phyloP scores from a whole-genome alignment of 37 sponge, comb jelly and placozoan species.

The Aplysina aerophoba region DNA sequence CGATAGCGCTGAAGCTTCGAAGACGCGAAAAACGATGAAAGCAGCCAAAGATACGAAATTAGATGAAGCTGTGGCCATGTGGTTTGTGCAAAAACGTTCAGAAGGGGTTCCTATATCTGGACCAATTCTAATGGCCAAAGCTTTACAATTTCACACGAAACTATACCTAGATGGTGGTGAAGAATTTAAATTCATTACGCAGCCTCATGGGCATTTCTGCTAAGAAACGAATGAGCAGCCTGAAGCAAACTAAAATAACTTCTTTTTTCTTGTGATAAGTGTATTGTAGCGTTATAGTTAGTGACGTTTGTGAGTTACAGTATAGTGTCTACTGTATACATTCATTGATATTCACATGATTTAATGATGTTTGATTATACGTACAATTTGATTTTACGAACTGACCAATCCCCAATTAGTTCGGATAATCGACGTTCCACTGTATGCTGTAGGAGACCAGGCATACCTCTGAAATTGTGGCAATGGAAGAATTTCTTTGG shows the following conservation, averaged over 20 bases:
- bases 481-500: too few species aligned
- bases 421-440: too few species aligned
- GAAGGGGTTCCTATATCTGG: slow-evolving; percentile 51
- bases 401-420: too few species aligned
- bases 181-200: slow-evolving; percentile 15
- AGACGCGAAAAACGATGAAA: slow-evolving; percentile 44
- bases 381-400: neutral
- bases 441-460: too few species aligned
- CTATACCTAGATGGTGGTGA: slow-evolving; percentile 25
- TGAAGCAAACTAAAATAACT: slow-evolving; percentile 29
- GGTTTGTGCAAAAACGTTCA: slow-evolving; percentile 35
- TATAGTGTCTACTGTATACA: neutral
- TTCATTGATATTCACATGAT: slow-evolving; percentile 11
- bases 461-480: too few species aligned
- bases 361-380: slow-evolving; percentile 18
- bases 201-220: slow-evolving; percentile 21
- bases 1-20: slow-evolving; percentile 24
- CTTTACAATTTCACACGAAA: slow-evolving; percentile 17
- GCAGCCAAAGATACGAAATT: slow-evolving; percentile 24
- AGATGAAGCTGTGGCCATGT: slow-evolving; percentile 28
- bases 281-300: too few species aligned
- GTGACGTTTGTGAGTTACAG: slow-evolving; percentile 10
- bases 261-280: too few species aligned
- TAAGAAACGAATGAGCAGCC: slow-evolving; percentile 6
- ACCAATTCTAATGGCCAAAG: slow-evolving; percentile 49